These are phyloP conservation scores for Umimayanthus kanabou DNA, from an alignment of 92 coral and sea anemone species.

Conservation along the genomic window DNA sequence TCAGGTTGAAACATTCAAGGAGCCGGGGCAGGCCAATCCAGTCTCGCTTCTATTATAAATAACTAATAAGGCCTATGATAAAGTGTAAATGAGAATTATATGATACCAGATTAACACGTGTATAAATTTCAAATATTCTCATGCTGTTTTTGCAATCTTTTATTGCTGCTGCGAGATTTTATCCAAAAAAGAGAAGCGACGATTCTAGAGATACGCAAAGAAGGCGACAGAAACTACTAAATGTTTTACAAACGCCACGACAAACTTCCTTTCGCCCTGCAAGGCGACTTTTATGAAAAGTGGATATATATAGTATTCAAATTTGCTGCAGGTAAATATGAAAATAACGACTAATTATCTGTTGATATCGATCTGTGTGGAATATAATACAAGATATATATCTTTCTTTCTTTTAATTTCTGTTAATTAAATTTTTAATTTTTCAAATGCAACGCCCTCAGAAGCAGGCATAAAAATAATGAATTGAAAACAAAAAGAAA, in stretches of 20 bases:
- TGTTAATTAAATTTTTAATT: background rate
- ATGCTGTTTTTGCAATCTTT: background rate
- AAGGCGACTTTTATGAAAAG: background rate
- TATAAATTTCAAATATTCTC: background rate
- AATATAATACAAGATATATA: background rate
- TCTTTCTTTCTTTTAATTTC: background rate
- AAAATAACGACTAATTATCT: conserved; percentile 29
- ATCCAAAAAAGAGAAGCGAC: background rate
- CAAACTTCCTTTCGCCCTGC: background rate
- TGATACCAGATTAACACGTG: background rate
- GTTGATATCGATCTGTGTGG: background rate
- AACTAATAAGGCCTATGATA: background rate
- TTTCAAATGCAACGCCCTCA: background rate
- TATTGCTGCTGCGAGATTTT: background rate
- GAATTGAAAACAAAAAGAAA: background rate
- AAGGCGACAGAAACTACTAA: background rate
- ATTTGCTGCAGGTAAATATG: background rate
- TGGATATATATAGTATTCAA: conserved; percentile 16
- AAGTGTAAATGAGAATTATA: background rate
- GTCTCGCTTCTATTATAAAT: background rate
- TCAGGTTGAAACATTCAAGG: too few species aligned
- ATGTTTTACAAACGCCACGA: background rate
- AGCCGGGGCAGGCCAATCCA: background rate
- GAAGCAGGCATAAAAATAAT: background rate
- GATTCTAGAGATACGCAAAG: background rate